Conservation (phyloP, 2,113 vertebrate species). For the Silurus asotus region DNA sequence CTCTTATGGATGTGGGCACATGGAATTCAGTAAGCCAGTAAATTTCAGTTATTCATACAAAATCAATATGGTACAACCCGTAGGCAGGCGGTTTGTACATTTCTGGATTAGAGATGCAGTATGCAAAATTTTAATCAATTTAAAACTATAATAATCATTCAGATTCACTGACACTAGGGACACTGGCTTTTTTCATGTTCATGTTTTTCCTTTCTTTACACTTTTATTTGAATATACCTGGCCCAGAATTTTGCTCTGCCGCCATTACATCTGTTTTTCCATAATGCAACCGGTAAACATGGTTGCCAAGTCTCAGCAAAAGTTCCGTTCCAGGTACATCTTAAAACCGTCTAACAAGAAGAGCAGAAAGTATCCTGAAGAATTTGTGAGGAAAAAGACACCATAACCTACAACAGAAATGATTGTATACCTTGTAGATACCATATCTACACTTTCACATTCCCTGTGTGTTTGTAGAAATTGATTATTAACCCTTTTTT, state of each 20-base stretch:
- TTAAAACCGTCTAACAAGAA: background rate
- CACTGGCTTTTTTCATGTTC: background rate
- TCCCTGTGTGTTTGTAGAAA: background rate
- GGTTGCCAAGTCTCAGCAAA: background rate
- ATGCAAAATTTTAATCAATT: background rate
- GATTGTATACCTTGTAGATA: background rate
- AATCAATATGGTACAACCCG: constrained; percentile 3
- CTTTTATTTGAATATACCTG: background rate
- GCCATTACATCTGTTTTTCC: background rate
- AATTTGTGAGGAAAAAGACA: background rate
- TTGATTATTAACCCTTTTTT: background rate
- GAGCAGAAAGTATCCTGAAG: background rate
- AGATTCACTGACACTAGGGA: background rate
- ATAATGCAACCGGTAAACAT: background rate
- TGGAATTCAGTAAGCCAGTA: background rate
- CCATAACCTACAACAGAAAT: background rate
- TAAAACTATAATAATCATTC: background rate
- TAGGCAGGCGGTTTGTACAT: background rate
- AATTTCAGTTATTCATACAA: constrained; percentile 16
- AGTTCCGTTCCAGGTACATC: background rate
- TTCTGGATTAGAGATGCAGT: background rate
- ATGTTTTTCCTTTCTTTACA: background rate
- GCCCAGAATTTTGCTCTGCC: background rate
- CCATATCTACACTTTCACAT: background rate
- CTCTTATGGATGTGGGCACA: background rate